Evolutionary conservation across 2,797 vertebrate genomes (phyloP), one percentile per base, ranked within the genome.

Genomic region (Anguilla marmorata): DNA sequence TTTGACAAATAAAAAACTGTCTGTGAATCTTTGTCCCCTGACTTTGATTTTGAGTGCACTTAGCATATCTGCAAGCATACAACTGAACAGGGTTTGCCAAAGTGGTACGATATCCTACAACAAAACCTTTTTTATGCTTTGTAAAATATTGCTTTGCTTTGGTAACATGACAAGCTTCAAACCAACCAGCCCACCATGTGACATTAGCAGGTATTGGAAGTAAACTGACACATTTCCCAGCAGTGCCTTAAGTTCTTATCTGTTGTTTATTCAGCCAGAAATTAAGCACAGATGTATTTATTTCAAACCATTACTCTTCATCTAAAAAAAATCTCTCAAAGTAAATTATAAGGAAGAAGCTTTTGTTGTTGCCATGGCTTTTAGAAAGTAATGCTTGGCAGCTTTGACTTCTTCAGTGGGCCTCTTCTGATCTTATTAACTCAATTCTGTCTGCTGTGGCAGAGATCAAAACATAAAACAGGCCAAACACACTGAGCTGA

Each of bases 1-100:
- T 96, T 96, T 95, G 94, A 95, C 93, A 93, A 96, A 96, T 93
- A 96, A 96, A 96, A 95, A 94, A 79, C 94, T 95, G 93, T 95
- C 93, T 96, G 95, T 96, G 94, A 95, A 79, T 3, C 79, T 7
- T 48, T 76, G 74, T 76, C 7, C 24, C 45, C 16, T 50, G 19
- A 45, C 74, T 79, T 79, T 79, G n/a, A 74, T 74, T 79, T 37
- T 79, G 37, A 79, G 2, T 45, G 37, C 74, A 76, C 9, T 76
- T 14, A 76, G 72, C 27, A 76, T 37, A 19, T 79, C 16, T 8
- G 19, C 33, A 21, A 21, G 30, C 74, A 45, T 41, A 6, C 74
- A 41, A 37, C 14, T 41, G 3, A 41, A 45, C 37, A 45, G 21
- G 16, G 74, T 45, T 41, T 45, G 30, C 33, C 33, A 19, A 16